Conservation (phyloP, 2,888 invertebrate species). For the Drosophila lutescens region DNA sequence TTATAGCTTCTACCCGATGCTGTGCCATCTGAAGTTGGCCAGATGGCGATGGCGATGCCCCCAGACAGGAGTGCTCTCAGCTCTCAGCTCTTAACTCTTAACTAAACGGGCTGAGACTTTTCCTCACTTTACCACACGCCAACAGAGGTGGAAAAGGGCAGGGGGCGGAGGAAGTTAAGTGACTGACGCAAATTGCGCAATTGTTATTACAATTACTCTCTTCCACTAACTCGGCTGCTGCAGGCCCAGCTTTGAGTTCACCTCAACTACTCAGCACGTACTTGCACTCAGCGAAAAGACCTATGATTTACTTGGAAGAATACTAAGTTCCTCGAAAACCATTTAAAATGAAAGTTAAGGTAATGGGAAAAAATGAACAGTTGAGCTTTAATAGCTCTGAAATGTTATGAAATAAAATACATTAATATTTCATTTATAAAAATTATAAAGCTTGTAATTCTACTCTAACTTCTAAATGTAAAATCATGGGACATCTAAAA, state of each 20-base stretch:
- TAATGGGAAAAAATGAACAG: no score
- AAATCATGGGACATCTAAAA: no score
- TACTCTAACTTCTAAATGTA: no score
- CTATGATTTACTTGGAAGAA: background rate
- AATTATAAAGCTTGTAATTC: no score
- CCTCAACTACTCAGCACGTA: conserved; percentile 33
- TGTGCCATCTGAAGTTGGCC: background rate
- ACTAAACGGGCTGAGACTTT: conserved; percentile 69
- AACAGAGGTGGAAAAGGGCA: conserved; percentile 21
- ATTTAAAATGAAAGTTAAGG: background rate
- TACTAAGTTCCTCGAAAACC: background rate
- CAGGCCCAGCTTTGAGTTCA: conserved; percentile 17
- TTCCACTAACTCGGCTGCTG: conserved; percentile 53
- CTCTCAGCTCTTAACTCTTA: conserved; percentile 50
- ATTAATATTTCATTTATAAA: no score
- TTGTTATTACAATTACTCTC: conserved; percentile 76
- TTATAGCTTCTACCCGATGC: background rate
- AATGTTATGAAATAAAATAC: no score
- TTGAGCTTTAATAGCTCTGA: no score
- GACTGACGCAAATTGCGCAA: conserved; percentile 77
- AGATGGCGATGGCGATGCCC: conserved; percentile 28
- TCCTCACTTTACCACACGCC: conserved; percentile 71
- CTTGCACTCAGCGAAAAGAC: conserved; percentile 20
- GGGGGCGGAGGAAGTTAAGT: conserved; percentile 49
- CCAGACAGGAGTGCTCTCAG: conserved; percentile 32